Evolutionary conservation across 2,797 vertebrate genomes (phyloP).

Genomic region (Podargus strigoides): DNA sequence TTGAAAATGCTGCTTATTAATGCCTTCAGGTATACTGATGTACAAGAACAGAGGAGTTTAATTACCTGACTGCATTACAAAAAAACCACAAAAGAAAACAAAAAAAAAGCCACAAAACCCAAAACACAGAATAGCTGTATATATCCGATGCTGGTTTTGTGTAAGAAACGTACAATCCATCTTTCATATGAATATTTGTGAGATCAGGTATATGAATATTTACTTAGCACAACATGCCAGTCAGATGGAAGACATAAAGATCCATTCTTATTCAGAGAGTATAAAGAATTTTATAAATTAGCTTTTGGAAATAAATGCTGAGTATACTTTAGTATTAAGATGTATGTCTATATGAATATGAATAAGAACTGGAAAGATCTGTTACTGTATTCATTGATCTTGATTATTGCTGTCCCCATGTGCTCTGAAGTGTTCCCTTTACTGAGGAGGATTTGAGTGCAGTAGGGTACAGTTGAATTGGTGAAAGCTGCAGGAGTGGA

Average conservation of each 20-base stretch:
- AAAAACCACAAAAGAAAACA: no score
- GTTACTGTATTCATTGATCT: not conserved
- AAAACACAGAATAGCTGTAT: not conserved
- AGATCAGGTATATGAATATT: not conserved
- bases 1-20: not conserved
- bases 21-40: not conserved
- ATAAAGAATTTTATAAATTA: not conserved
- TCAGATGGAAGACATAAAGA: not conserved
- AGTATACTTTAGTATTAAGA: not conserved
- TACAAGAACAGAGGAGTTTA: not conserved
- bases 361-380: not conserved
- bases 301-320: not conserved
- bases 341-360: not conserved
- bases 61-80: not conserved
- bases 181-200: not conserved
- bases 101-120: no score
- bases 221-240: not conserved
- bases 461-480: not conserved
- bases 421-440: not conserved
- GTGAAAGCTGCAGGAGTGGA: not conserved
- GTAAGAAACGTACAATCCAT: not conserved
- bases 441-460: not conserved
- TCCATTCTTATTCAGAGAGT: not conserved
- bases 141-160: not conserved
- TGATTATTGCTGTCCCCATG: not conserved